Percentiles rank a stretch among this genome's conserved stretches.
Evolutionary conservation across 2,888 invertebrate species (phyloP).

Genomic region (Steromphala cineraria): DNA sequence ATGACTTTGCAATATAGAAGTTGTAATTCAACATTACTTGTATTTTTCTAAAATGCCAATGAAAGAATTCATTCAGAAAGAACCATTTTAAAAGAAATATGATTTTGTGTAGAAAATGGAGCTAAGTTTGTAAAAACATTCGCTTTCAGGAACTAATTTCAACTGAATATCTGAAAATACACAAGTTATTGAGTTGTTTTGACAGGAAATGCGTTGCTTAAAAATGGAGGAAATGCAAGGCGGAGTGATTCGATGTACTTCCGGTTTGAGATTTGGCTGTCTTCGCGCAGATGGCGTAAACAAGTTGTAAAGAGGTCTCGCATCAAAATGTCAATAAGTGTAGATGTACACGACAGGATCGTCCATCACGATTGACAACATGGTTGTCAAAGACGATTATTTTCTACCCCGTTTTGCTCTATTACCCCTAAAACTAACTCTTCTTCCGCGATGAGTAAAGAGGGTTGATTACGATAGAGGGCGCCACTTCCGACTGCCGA

Average conservation of each 20-base stretch:
- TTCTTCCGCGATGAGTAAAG: not conserved
- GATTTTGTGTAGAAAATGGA: too few relatives aligned
- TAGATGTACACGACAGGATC: not conserved
- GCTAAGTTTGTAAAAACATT: too few relatives aligned
- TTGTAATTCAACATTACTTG: too few relatives aligned
- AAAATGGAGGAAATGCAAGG: not conserved
- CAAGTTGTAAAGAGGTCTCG: not conserved
- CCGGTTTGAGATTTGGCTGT: not conserved
- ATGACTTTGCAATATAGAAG: too few relatives aligned
- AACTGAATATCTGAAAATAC: too few relatives aligned
- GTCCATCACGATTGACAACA: not conserved
- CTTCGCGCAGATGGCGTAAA: not conserved
- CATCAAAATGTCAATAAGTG: not conserved
- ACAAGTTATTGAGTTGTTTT: too few relatives aligned
- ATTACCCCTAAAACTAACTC: not conserved
- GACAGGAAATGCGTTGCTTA: not conserved
- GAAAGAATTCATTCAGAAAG: too few relatives aligned
- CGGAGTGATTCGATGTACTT: not conserved
- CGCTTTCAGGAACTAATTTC: not conserved
- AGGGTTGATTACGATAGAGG: not conserved
- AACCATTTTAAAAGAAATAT: too few relatives aligned
- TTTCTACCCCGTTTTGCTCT: not conserved
- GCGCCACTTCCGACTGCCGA: slow-evolving; percentile 2
- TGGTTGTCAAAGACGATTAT: not conserved
- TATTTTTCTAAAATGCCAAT: too few relatives aligned